Percentiles rank a stretch among this genome's conserved stretches.
Evolutionary conservation across 2,888 invertebrate genomes (phyloP).

Genomic region (Glyphotaelius pellucidus): DNA sequence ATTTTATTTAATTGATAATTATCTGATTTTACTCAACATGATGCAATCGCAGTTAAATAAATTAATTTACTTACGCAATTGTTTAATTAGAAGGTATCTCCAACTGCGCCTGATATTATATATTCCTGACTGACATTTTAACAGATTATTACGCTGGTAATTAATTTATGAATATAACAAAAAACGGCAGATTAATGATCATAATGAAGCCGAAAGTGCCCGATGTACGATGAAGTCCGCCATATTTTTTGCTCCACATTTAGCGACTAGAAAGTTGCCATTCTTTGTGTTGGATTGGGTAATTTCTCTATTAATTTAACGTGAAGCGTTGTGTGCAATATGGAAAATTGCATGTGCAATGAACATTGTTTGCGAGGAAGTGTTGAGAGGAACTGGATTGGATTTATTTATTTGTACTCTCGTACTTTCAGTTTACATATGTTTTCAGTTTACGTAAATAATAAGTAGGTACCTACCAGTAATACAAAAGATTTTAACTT

Average conservation of each 20-base stretch:
- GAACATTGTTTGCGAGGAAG: background rate
- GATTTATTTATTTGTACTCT: too few relatives aligned
- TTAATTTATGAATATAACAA: background rate
- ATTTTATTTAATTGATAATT: too few relatives aligned
- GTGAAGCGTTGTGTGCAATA: background rate
- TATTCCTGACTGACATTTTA: background rate
- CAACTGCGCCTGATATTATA: background rate
- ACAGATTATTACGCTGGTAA: background rate
- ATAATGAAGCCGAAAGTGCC: constrained; percentile 19
- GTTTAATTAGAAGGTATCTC: background rate
- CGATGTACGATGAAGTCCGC: background rate
- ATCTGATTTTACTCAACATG: too few relatives aligned
- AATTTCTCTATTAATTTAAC: constrained; percentile 10
- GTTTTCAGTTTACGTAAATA: too few relatives aligned
- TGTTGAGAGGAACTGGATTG: too few relatives aligned
- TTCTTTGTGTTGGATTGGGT: constrained; percentile 8
- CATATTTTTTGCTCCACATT: constrained; percentile 28
- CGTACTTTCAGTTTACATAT: too few relatives aligned
- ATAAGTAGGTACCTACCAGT: too few relatives aligned
- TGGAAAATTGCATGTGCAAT: background rate
- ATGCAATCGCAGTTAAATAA: too few relatives aligned
- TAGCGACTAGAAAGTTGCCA: constrained; percentile 20
- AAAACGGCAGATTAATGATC: background rate
- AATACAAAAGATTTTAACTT: too few relatives aligned
- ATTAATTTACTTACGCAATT: background rate